Conservation (phyloP, 2,113 vertebrate species). For the Neofelis nebulosa region DNA sequence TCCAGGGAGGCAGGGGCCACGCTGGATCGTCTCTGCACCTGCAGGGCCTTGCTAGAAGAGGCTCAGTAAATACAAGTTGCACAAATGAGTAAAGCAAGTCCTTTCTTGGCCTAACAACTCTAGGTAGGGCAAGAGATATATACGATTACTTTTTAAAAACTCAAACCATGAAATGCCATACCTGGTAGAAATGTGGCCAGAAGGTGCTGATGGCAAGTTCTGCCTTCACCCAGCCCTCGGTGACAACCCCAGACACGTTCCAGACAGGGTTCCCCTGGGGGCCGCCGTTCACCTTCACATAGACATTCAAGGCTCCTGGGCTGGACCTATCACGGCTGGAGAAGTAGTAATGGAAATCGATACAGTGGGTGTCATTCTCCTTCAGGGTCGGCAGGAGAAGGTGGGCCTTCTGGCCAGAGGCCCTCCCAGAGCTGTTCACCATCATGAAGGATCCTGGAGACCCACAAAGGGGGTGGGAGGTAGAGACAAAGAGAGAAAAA, state of each 20-base stretch:
- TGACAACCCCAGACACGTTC: slow-evolving; percentile 94
- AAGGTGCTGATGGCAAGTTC: slow-evolving; percentile 98
- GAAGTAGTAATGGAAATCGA: slow-evolving; percentile 97
- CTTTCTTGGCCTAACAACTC: background rate
- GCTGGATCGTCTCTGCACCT: background rate
- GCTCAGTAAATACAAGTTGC: fast-evolving
- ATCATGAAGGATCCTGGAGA: slow-evolving; percentile 96
- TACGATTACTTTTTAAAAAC: background rate
- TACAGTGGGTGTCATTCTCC: slow-evolving; percentile 98
- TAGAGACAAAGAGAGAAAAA: slow-evolving; percentile 54
- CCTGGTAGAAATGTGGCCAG: slow-evolving; percentile 99
- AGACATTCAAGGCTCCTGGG: slow-evolving; percentile 95
- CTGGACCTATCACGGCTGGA: slow-evolving; percentile 93
- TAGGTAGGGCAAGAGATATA: background rate
- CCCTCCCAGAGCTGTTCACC: slow-evolving; percentile 95
- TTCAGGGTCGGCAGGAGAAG: slow-evolving; percentile 94
- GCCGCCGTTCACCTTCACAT: slow-evolving; percentile 96
- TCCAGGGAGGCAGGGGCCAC: background rate
- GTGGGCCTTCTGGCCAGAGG: slow-evolving; percentile 96
- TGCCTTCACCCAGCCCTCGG: slow-evolving; percentile 96
- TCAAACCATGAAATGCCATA: slow-evolving; percentile 65
- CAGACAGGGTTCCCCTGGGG: slow-evolving; percentile 97
- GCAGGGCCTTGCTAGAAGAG: background rate
- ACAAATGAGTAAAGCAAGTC: background rate
- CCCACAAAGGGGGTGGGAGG: background rate